phyloP scores from a whole-genome alignment of 2,113 vertebrate species.

The Globicephala melas region DNA sequence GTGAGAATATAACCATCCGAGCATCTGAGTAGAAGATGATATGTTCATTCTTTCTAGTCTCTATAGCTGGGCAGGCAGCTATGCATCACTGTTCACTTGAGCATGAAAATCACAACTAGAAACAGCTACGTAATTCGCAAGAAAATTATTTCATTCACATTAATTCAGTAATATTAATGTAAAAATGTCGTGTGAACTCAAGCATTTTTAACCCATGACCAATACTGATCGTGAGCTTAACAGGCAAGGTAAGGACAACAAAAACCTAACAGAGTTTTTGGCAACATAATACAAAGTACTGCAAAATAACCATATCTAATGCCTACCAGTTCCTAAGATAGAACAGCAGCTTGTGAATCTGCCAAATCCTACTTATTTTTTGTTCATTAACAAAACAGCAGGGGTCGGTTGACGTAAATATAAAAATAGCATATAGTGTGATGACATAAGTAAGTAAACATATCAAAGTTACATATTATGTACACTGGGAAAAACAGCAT shows the following conservation, averaged over 20 bases:
- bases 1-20: not conserved
- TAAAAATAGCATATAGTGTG: not conserved
- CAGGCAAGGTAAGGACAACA: not conserved
- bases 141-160: not conserved
- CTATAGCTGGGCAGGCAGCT: not conserved
- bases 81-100: not conserved
- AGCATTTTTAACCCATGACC: not conserved
- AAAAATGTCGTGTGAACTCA: not conserved
- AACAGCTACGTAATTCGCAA: not conserved
- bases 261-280: not conserved
- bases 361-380: not conserved
- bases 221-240: slow-evolving; percentile 5
- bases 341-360: not conserved
- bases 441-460: not conserved
- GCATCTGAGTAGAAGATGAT: not conserved
- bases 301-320: not conserved
- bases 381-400: not conserved
- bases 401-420: not conserved
- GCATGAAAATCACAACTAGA: not conserved
- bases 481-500: not conserved
- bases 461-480: not conserved
- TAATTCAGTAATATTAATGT: not conserved
- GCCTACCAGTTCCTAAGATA: not conserved
- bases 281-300: not conserved
- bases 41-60: not conserved